These are phyloP conservation scores for Chromis chromis DNA, from an alignment of 2,797 vertebrate genomes.

Conservation along the genomic window DNA sequence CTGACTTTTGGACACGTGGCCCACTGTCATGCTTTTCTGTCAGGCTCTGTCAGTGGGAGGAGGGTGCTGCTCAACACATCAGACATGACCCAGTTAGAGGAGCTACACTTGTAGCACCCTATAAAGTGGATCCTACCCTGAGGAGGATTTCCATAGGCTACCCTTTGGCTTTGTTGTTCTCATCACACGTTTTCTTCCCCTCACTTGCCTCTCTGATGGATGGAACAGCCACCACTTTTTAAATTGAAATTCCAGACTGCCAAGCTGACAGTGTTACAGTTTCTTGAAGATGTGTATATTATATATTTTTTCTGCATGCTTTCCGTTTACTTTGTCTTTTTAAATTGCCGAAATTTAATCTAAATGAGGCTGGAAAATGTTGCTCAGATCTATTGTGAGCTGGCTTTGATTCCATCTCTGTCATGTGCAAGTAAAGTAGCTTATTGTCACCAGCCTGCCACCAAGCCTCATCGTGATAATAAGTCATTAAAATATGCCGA, in stretches of 20 bases:
- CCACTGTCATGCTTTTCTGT: conserved; percentile 44
- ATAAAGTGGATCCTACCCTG: conserved; percentile 63
- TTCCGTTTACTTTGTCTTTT: background rate
- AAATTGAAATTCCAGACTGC: conserved; percentile 44
- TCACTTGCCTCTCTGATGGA: conserved; percentile 29
- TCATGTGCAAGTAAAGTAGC: conserved; percentile 62
- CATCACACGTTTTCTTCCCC: conserved; percentile 32
- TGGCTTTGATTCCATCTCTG: conserved; percentile 47
- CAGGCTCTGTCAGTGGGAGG: conserved; percentile 46
- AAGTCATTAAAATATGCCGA: conserved; percentile 57
- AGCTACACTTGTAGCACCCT: conserved; percentile 66
- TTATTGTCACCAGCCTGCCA: conserved; percentile 44
- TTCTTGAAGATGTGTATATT: background rate
- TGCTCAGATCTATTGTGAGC: conserved; percentile 16
- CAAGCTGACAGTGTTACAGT: conserved; percentile 12
- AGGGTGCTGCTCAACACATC: conserved; percentile 65
- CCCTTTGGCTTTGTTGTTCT: conserved; percentile 65
- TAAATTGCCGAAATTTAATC: conserved; percentile 6
- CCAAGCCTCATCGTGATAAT: conserved; percentile 30
- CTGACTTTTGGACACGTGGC: conserved; percentile 52
- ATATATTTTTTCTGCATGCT: background rate
- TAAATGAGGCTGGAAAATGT: conserved; percentile 13
- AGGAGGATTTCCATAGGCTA: conserved; percentile 61
- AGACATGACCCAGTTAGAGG: conserved; percentile 78
- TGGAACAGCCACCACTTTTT: conserved; percentile 26